Conservation (phyloP, 2,797 vertebrate genomes). For the Gymnothorax javanicus region DNA sequence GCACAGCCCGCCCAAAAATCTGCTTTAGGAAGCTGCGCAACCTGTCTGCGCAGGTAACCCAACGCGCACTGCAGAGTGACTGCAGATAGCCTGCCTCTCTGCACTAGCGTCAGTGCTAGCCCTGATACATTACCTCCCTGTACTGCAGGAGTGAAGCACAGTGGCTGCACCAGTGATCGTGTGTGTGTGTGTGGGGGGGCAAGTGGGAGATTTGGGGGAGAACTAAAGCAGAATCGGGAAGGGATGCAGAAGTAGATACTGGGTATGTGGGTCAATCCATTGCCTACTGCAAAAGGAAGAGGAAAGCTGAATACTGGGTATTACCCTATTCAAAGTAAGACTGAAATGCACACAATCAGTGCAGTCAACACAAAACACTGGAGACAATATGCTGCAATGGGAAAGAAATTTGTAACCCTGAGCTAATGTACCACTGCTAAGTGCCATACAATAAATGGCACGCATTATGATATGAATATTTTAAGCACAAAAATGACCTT, state of each 20-base stretch:
- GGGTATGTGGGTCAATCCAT: neutral
- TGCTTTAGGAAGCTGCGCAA: neutral
- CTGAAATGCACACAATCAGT: neutral
- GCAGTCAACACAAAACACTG: neutral
- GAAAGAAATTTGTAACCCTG: neutral
- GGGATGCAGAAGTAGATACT: neutral
- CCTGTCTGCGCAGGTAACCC: constrained; percentile 30
- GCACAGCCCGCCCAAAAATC: neutral
- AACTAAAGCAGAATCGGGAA: neutral
- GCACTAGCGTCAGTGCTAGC: neutral
- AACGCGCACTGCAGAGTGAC: constrained; percentile 35
- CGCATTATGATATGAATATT: neutral
- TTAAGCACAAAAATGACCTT: neutral
- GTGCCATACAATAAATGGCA: neutral
- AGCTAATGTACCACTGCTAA: neutral
- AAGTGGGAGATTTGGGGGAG: neutral
- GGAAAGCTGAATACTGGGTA: neutral
- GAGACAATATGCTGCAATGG: too few relatives aligned
- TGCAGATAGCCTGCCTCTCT: constrained; percentile 15
- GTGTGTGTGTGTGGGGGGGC: too few relatives aligned
- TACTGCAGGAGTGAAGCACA: constrained; percentile 14
- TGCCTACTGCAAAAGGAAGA: neutral
- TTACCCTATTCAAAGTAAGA: neutral
- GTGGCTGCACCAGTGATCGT: neutral
- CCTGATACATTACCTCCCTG: neutral